phyloP scores from a whole-genome alignment of 2,113 vertebrate species.

The Pithys albifrons region DNA sequence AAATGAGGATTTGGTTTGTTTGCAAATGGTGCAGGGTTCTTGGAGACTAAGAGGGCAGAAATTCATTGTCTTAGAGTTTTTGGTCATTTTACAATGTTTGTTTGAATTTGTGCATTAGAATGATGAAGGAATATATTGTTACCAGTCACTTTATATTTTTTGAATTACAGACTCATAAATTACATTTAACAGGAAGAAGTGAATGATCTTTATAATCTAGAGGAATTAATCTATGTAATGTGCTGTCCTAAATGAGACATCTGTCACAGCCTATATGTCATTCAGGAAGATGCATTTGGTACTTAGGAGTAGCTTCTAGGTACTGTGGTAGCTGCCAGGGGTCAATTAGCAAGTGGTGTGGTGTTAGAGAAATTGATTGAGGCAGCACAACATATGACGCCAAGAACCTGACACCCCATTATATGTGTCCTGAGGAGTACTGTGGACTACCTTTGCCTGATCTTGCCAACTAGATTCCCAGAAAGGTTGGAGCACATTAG shows the following conservation, averaged over 20 bases:
- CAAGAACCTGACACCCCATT: background rate
- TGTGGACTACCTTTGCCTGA: background rate
- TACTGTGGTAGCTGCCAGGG: background rate
- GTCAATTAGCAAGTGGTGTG: background rate
- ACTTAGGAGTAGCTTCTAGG: background rate
- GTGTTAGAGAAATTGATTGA: background rate
- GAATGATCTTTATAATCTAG: background rate
- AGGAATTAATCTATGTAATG: conserved; percentile 33
- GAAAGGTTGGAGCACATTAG: background rate
- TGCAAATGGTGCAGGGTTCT: background rate
- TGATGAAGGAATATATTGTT: background rate
- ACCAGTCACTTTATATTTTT: background rate
- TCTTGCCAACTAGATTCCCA: background rate
- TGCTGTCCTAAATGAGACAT: conserved; percentile 19
- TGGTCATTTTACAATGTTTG: background rate
- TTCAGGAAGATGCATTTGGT: background rate
- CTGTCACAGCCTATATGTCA: background rate
- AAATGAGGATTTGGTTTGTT: background rate
- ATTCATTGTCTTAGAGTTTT: background rate
- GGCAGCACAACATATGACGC: background rate
- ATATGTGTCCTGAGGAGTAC: background rate
- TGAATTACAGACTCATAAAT: background rate
- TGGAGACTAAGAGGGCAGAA: background rate
- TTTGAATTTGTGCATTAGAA: background rate
- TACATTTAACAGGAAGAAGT: background rate